Base-by-base conservation (phyloP, 2,888 invertebrate species). In the Dysmachus trigonus region DNA sequence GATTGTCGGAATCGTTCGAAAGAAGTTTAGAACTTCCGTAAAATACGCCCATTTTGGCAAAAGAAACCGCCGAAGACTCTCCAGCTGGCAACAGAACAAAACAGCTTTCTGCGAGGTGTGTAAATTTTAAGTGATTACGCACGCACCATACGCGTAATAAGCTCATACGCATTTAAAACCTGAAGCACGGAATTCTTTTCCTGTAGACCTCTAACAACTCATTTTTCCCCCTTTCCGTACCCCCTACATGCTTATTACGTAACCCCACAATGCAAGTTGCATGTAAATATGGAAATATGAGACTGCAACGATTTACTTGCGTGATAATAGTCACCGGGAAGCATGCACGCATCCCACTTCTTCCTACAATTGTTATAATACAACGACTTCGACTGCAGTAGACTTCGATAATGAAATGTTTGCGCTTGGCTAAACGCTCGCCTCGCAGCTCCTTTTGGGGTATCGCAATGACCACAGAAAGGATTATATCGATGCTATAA, bases 261-360 rank as follows among this genome's bases (percentile, higher is more conserved):
- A 77, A 51, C n/a, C 1, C n/a, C 27, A 51, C 79, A 38, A 35
- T 15, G 13, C 47, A 41, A 41, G 79, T 82, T 82, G 82, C 82
- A 82, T 82, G 82, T 38, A 62, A 62, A 82, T 82, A 82, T 62
- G 82, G 71, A 82, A 82, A 82, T 15, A 47, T 47, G 79, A 82
- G 82, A 51, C 38, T 47, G 47, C 35, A 71, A 15, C 53, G 82
- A 33, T 31, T 18, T 10, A 82, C 33, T 82, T 82, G 82, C 82
- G 82, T 82, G 82, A 82, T 82, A 53, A 82, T 71, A 31, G 71
- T 27, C 33, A 15, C 62, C 22, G 35, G 62, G 81, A 53, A 38
- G 31, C 47, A 38, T 30, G 84, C 84, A 84, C 72, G 71, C 41
- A 72, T 72, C 71, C 83, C 41, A 47, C 30, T 41, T 84, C 73